Percentiles rank a stretch among this genome's conserved stretches.
Conservation (phyloP, 2,797 vertebrate genomes). For the Buphagus erythrorhynchus region DNA sequence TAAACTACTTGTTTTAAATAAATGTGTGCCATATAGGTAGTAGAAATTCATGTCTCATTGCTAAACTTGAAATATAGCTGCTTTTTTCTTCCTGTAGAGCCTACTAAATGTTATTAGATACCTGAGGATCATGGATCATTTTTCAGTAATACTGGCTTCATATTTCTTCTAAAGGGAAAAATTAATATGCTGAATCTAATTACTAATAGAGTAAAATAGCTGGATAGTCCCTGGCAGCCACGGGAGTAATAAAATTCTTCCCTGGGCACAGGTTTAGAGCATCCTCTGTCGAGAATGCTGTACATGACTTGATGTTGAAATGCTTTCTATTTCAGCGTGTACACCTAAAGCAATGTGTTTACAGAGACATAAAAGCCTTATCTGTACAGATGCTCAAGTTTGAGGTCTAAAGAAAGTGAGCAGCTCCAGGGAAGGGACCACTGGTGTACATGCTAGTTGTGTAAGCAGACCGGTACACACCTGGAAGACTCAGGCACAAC, state of each 20-base stretch:
- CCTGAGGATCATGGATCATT: neutral
- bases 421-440: neutral
- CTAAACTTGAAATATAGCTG: neutral
- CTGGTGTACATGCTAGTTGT: neutral
- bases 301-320: neutral
- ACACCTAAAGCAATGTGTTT: neutral
- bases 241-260: neutral
- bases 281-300: neutral
- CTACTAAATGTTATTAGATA: neutral
- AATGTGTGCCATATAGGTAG: neutral
- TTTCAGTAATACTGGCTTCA: slow-evolving; percentile 1
- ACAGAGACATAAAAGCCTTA: neutral
- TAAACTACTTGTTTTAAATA: neutral
- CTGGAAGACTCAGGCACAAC: neutral
- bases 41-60: neutral
- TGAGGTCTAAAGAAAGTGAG: neutral
- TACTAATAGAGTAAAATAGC: neutral
- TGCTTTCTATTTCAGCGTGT: neutral
- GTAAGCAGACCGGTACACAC: neutral
- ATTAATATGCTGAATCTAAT: neutral
- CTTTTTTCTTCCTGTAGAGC: neutral
- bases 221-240: neutral
- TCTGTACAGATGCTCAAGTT: neutral
- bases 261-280: neutral
- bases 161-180: neutral